phyloP scores from a whole-genome alignment of 2,113 vertebrate genomes.

The Capreolus pygargus region DNA sequence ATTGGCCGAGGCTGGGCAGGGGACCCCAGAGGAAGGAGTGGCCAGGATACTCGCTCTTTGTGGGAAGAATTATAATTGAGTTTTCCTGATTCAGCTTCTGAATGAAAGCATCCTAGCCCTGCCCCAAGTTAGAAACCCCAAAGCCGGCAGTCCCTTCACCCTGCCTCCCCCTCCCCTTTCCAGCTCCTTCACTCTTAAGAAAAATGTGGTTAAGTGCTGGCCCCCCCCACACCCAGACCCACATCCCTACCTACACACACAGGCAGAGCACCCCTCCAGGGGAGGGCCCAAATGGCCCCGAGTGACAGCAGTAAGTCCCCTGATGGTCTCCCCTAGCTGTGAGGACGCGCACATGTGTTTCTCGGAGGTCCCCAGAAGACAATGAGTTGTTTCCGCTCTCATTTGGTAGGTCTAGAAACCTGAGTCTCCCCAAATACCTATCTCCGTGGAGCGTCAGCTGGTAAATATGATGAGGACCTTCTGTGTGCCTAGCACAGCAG shows the following conservation, averaged over 20 bases:
- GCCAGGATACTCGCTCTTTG: neutral
- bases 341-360: neutral
- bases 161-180: neutral
- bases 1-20: neutral
- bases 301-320: neutral
- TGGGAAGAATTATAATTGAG: constrained; percentile 37
- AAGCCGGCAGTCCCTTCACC: neutral
- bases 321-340: neutral
- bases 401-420: neutral
- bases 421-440: neutral
- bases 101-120: constrained; percentile 35
- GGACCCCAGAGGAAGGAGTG: neutral
- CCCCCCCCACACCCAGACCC: neutral
- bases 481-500: neutral
- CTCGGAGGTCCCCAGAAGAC: neutral
- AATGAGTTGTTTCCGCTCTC: neutral
- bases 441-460: neutral
- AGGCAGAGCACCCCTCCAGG: neutral
- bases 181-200: neutral
- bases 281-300: neutral
- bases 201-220: neutral
- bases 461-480: neutral
- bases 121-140: neutral
- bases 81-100: constrained; percentile 30
- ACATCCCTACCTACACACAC: neutral